These are phyloP conservation scores for Drosophila hamatofila DNA, from an alignment of 2,888 invertebrate species.

Conservation along the genomic window DNA sequence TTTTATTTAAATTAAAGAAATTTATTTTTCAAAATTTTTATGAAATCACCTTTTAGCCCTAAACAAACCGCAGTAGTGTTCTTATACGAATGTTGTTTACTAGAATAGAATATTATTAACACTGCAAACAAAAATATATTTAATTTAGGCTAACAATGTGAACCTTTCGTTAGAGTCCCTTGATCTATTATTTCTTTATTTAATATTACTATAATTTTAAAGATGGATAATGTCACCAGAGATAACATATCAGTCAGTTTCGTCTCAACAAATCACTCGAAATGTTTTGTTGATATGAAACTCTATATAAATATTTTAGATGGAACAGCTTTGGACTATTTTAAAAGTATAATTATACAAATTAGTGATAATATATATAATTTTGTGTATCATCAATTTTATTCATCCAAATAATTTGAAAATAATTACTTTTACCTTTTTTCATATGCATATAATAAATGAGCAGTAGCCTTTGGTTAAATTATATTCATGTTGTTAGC, in stretches of 20 bases:
- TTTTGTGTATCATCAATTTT: background rate
- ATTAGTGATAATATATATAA: background rate
- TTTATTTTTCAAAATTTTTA: background rate
- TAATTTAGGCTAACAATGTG: background rate
- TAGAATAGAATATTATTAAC: background rate
- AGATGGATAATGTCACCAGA: background rate
- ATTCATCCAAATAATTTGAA: constrained; percentile 3
- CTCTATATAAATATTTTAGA: too few species aligned
- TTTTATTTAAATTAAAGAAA: background rate
- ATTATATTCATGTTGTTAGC: constrained; percentile 8
- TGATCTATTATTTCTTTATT: background rate
- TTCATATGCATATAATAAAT: constrained; percentile 14
- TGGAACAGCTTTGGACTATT: background rate
- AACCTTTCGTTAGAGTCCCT: background rate
- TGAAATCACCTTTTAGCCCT: background rate
- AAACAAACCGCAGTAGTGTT: too few species aligned
- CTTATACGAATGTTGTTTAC: background rate
- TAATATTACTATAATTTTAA: background rate
- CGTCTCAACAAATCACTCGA: too few species aligned
- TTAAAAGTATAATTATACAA: background rate
- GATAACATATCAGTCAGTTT: background rate
- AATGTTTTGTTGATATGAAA: too few species aligned
- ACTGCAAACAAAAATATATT: background rate
- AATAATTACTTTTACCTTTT: constrained; percentile 1
- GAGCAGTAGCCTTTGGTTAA: constrained; percentile 43